Evolutionary conservation across 2,797 vertebrate genomes (phyloP), one percentile per base, ranked within the genome.

Genomic region (Helicolenus hilgendorfi): DNA sequence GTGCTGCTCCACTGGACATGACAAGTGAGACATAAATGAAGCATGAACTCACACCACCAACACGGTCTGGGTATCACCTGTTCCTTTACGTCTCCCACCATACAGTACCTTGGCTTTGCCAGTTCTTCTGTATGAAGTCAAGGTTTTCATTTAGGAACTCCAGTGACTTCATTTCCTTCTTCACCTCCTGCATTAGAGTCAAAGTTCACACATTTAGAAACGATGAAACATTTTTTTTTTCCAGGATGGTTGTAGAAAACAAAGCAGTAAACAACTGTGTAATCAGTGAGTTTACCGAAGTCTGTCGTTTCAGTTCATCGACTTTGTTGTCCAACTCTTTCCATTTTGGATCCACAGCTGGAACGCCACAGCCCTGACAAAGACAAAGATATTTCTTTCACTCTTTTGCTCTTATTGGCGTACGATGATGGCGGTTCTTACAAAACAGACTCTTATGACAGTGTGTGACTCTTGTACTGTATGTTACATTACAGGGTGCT

Each of bases 81-180:
- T 24, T 60, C n/a, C 20, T 33, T 13, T 2, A 1, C 0, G 29
- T 14, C 31, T 69, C 18, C 31, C 11, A 1, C 1, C 68, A 0
- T 72, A 15, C 7, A 7, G 22, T 64, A 94, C 94, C 80, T 86
- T 35, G 41, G 62, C 3, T 77, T 55, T 81, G 27, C 90, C 85
- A 91, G 56, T 24, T 79, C 26, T 58, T 78, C 72, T 76, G 76
- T 53, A 91, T 58, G 49, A n/a, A 92, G 58, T 82, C 77, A 0
- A 91, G 77, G 1, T 84, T 81, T 58, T 92, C 91, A 73, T 81
- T 77, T 1, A 72, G 55, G 20, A 1, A 1, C 71, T 94, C 92
- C 85, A 95, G 81, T 1, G 53, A 72, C 72, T 83, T 93, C 0
- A 89, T 78, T 45, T 93, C 63, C 53, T 67, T 75, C 74, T 90